Conservation (phyloP, 1,140 invertebrate species). For the Coelopa frigida region DNA sequence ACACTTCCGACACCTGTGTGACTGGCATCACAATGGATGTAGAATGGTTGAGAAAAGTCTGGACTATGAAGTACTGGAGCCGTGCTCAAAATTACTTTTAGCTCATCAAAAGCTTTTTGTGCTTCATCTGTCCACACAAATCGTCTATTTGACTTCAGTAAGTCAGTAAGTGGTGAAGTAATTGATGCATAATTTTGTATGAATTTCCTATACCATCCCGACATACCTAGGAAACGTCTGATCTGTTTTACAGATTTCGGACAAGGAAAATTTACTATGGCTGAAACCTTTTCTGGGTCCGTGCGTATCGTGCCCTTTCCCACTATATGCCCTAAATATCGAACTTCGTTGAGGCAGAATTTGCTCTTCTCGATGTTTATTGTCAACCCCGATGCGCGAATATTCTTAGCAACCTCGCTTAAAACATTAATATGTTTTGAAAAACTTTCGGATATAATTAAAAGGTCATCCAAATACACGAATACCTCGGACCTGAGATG, state of each 20-base stretch:
- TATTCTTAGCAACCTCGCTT: conserved; percentile 14
- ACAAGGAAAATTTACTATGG: conserved; percentile 10
- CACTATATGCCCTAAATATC: conserved; percentile 18
- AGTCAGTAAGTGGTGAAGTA: conserved; percentile 24
- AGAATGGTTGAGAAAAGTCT: conserved; percentile 18
- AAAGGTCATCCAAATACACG: conserved; percentile 33
- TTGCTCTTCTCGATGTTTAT: conserved; percentile 16
- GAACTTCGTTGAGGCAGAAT: conserved; percentile 20
- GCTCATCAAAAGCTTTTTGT: conserved; percentile 12
- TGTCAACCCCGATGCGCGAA: conserved; percentile 19
- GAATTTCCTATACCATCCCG: conserved; percentile 37
- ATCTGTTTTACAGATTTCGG: conserved; percentile 33
- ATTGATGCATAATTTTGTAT: conserved; percentile 36
- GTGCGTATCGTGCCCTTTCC: conserved; percentile 34
- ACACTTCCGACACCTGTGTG: conserved; percentile 14
- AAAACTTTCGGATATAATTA: conserved; percentile 32
- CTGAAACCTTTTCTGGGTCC: conserved; percentile 24
- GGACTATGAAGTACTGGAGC: conserved; percentile 21
- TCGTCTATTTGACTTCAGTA: conserved; percentile 3
- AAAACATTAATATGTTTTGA: conserved; percentile 32
- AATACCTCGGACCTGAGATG: conserved; percentile 7
- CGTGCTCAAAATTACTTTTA: conserved; percentile 14
- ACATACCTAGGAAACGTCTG: conserved; percentile 44
- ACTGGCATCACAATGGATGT: conserved; percentile 15
- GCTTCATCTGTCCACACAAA: conserved; percentile 7